Evolutionary conservation across 2,113 vertebrate species (phyloP), one percentile per base, ranked within the genome.

Genomic region (Zootoca vivipara): DNA sequence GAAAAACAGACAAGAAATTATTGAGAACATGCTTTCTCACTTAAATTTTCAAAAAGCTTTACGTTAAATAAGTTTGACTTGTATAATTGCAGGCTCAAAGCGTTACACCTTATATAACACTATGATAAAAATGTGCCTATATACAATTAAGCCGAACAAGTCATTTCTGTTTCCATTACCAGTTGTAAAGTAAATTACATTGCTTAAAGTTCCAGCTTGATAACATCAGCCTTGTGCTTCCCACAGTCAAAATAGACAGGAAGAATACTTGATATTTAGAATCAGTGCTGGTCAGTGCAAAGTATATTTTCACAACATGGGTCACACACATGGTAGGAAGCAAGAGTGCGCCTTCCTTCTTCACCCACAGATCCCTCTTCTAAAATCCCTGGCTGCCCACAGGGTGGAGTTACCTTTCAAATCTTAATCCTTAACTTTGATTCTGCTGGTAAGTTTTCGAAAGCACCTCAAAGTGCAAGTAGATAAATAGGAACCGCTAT

Each of bases 1-100:
- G 83, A 62, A 92, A 58, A 90, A 89, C 75, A 95, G 93, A 90
- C 67, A 91, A n/a, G 75, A 74, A 89, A 69, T 87, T 80, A 94
- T 67, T 85, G 35, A 87, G 84, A 84, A 85, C 20, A 87, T 30
- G 20, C 16, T 62, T 20, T 24, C 28, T 22, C 65, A 73, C 40
- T 15, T 52, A 9, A 26, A 42, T 40, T 73, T 70, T 7, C 40
- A 78, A 90, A 89, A 46, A 20, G 28, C 33, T 69, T 84, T 86
- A 6, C 92, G 73, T 35, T 83, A 87, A 90, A 87, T 18, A 83
- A 0, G 85, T 46, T 62, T 70, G 20, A 79, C 18, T 74, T 1
- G 30, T 24, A 69, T 52, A 1, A 87, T 20, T 91, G 92, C 42
- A 89, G 52, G 30, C 33, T 81, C 0, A 90, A 8, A 30, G 77